Conservation (phyloP, 35 echinoderm and acorn worm species). For the Ptychodera flava region DNA sequence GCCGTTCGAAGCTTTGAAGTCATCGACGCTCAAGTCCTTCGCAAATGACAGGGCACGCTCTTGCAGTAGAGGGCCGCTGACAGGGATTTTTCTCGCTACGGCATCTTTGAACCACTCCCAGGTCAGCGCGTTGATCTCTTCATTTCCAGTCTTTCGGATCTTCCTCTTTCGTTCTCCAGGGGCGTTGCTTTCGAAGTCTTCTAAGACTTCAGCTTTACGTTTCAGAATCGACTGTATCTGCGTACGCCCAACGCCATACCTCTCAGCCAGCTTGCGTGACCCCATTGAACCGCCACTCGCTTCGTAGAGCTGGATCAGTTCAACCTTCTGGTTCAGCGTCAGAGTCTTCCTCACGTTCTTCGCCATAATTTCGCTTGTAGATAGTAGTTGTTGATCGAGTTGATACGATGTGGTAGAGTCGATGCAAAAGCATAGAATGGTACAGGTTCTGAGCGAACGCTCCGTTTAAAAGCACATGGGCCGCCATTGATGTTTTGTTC, state of each 20-base stretch:
- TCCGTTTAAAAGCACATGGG: background rate
- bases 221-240: too few species aligned
- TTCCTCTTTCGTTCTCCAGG: too few species aligned
- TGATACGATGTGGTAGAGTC: background rate
- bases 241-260: background rate
- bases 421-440: background rate
- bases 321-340: background rate
- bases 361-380: background rate
- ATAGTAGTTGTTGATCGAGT: background rate
- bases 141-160: too few species aligned
- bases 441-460: background rate
- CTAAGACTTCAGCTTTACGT: too few species aligned
- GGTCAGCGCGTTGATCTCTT: too few species aligned
- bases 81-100: background rate
- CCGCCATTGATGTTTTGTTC: background rate
- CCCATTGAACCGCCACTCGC: background rate
- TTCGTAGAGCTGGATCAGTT: background rate
- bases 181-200: too few species aligned
- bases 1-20: too few species aligned
- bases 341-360: background rate
- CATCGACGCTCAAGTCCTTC: too few species aligned
- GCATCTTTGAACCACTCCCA: too few species aligned
- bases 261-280: background rate
- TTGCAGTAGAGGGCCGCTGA: conserved; percentile 4
- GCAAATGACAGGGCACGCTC: too few species aligned